Evolutionary conservation across 2,888 invertebrate genomes (phyloP), one percentile per base, ranked within the genome.

Genomic region (Drosophila seclusa): DNA sequence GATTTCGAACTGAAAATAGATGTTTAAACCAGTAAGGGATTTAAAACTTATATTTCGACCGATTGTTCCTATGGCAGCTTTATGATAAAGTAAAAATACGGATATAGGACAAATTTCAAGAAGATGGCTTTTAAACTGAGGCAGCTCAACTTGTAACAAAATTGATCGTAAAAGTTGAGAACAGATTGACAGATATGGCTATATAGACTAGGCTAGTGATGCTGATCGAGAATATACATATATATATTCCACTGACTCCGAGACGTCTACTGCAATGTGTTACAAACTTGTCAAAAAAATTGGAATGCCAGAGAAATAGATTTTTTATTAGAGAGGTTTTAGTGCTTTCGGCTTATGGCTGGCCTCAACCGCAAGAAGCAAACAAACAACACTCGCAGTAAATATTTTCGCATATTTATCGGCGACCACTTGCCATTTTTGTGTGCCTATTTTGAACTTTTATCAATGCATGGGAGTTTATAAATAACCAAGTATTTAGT

Each of bases 391-490:
- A 45, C 24, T 16, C 8, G 8, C 62, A 75, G 61, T 60, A 66
- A 75, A 79, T 78, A 76, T 68, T 79, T 79, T 76, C 76, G 40
- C 49, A 63, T 57, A 73, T 73, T 61, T 76, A 83, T 76, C 74
- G 61, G 48, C 68, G 50, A 64, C 63, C 66, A 72, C 65, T 77
- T 77, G 68, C 77, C 79, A 80, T 78, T 74, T 82, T 76, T 87
- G 72, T 70, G 68, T 76, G 76, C 49, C 75, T 72, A 73, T 74
- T 72, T 70, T 60, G 67, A 76, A 60, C 73, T 75, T 80, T 87
- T 80, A 87, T 84, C 80, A 80, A 72, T 70, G 65, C 72, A 80
- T 73, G 71, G 64, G 69, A 24, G 80, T 65, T 50, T 71, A 74
- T 61, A 80, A 82, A 74, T 58, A 66, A 58, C 58, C 50, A n/a